Conservation (phyloP, 2,888 invertebrate genomes). For the Holacanthella duospinosa region DNA sequence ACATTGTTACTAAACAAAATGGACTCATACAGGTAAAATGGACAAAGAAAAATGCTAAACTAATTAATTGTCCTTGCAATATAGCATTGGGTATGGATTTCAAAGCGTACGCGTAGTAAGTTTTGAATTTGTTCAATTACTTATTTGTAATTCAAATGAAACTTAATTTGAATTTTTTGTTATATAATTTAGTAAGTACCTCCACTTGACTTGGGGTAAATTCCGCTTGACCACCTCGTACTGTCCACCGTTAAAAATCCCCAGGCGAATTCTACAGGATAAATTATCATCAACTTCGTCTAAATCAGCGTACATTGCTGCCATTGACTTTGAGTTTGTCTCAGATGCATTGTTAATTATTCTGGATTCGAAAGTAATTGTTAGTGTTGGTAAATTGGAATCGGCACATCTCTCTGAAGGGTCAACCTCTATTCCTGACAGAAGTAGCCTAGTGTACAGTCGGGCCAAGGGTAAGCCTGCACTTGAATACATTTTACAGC, state of each 20-base stretch:
- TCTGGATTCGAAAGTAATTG: conserved; percentile 13
- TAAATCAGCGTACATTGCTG: conserved; percentile 9
- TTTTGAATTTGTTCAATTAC: not conserved
- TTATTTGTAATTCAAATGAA: not conserved
- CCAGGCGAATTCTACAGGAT: not conserved
- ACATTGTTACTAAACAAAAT: not conserved
- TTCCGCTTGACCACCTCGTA: conserved; percentile 22
- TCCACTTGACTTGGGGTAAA: conserved; percentile 32
- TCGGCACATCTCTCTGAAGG: conserved; percentile 12
- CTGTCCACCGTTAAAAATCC: conserved; percentile 25
- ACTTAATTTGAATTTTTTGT: no score
- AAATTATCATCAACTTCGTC: not conserved
- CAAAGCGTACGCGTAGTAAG: conserved; percentile 32
- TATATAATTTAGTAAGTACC: conserved; percentile 26
- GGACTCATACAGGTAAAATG: conserved; percentile 26
- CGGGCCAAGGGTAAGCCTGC: conserved; percentile 5
- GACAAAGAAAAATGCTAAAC: conserved; percentile 22
- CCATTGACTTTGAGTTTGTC: conserved; percentile 26
- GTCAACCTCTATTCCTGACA: not conserved
- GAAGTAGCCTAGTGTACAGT: not conserved
- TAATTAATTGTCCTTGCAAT: conserved; percentile 25
- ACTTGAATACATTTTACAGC: not conserved
- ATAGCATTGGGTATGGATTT: conserved; percentile 26
- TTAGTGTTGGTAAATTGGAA: conserved; percentile 25
- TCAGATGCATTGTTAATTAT: conserved; percentile 25